Conservation (phyloP, 2,797 vertebrate genomes). For the Myotis myotis region DNA sequence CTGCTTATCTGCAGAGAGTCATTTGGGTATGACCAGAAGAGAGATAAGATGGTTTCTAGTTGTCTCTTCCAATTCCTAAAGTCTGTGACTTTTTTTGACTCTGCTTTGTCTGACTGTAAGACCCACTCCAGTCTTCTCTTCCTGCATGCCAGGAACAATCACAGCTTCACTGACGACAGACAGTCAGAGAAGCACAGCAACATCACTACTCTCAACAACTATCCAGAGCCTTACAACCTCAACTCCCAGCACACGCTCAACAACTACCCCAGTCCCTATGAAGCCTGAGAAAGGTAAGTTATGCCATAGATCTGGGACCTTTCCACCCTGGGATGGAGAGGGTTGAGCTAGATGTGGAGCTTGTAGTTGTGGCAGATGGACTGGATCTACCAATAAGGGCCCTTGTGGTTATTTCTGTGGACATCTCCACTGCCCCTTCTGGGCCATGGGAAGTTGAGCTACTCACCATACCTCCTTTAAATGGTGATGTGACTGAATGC, state of each 20-base stretch:
- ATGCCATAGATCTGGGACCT: neutral
- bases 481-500: neutral
- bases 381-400: neutral
- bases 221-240: neutral
- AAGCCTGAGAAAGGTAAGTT: neutral
- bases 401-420: neutral
- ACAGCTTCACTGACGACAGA: neutral
- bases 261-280: neutral
- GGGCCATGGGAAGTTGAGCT: neutral
- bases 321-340: neutral
- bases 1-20: neutral
- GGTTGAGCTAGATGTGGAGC: neutral
- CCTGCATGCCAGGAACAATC: neutral
- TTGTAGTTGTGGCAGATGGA: neutral
- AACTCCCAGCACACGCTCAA: neutral
- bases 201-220: neutral
- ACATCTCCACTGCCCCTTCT: neutral
- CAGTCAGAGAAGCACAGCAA: neutral
- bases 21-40: neutral
- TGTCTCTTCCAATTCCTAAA: neutral
- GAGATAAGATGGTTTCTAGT: neutral
- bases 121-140: neutral
- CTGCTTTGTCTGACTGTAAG: neutral
- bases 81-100: neutral
- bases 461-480: neutral